phyloP scores from a whole-genome alignment of 2,113 vertebrate genomes.

The Sturnira hondurensis region DNA sequence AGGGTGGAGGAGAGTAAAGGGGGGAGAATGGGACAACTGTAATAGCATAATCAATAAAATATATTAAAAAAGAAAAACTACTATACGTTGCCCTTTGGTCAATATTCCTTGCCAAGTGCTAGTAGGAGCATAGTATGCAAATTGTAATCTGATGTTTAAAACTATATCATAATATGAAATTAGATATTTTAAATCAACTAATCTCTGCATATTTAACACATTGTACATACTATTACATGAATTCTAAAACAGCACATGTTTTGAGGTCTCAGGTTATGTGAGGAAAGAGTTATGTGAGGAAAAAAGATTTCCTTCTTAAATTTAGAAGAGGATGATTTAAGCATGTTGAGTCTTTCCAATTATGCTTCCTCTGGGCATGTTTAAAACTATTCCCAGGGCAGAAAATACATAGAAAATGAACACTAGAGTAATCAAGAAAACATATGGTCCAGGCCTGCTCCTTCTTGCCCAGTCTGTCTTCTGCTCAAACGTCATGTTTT shows the following conservation, averaged over 20 bases:
- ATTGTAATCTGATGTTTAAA: neutral
- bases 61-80: neutral
- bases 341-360: neutral
- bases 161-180: neutral
- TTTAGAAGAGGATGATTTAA: neutral
- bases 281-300: neutral
- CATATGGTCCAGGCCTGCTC: neutral
- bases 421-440: neutral
- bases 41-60: too few relatives aligned
- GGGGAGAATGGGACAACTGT: too few relatives aligned
- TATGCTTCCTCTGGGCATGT: neutral
- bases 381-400: neutral
- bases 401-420: neutral
- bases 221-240: neutral
- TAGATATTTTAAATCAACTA: neutral
- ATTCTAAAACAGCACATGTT: neutral
- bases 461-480: neutral
- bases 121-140: neutral
- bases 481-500: neutral
- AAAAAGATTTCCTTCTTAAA: neutral
- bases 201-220: neutral
- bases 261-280: neutral
- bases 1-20: too few relatives aligned
- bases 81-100: neutral
- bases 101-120: neutral